Evolutionary conservation across 1,140 invertebrate species (phyloP).

Genomic region (Triops longicaudatus): DNA sequence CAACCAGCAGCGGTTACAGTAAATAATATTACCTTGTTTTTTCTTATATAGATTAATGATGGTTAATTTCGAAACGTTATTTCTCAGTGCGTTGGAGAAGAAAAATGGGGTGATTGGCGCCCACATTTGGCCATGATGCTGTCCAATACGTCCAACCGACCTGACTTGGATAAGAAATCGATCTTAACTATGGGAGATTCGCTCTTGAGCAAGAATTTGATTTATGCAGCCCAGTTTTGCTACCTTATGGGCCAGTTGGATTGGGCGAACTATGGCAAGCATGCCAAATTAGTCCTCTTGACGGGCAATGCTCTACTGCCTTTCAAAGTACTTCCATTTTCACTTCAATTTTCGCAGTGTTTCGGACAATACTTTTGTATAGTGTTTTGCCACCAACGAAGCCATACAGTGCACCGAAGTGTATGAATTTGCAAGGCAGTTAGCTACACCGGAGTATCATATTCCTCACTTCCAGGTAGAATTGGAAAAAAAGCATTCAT

Average conservation of each 20-base stretch:
- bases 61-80: not conserved
- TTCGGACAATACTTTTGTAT: conserved; percentile 26
- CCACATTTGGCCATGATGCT: conserved; percentile 90
- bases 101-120: conserved; percentile 89
- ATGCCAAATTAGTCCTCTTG: conserved; percentile 48
- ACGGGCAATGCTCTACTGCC: conserved; percentile 46
- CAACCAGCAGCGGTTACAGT: conserved; percentile 76
- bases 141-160: conserved; percentile 68
- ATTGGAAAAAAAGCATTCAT: conserved; percentile 9
- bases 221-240: conserved; percentile 86
- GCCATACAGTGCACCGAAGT: conserved; percentile 90
- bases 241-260: conserved; percentile 78
- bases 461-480: conserved; percentile 54
- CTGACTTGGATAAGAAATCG: conserved; percentile 71
- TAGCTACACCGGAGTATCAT: conserved; percentile 64
- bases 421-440: conserved; percentile 81
- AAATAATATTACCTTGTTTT: conserved; percentile 35
- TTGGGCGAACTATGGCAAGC: conserved; percentile 54
- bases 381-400: conserved; percentile 63
- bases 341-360: not conserved
- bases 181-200: conserved; percentile 66
- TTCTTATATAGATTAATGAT: not conserved
- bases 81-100: conserved; percentile 57
- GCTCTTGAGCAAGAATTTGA: conserved; percentile 49
- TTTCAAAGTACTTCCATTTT: conserved; percentile 26